Conservation (phyloP, 2,797 vertebrate species). For the Eospalax fontanierii region DNA sequence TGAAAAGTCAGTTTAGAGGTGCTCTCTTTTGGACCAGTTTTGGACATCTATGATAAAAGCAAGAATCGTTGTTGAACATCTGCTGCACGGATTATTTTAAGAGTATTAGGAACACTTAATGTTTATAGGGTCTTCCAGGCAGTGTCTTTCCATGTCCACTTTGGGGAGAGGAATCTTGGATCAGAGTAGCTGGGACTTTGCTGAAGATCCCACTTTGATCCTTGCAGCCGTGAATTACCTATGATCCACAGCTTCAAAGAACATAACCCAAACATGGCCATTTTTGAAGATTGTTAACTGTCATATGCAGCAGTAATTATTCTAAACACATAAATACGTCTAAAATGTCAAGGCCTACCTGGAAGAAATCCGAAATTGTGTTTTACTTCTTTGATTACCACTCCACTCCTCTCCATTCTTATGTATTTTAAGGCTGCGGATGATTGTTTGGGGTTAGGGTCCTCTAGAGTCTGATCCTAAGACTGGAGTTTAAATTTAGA, state of each 20-base stretch:
- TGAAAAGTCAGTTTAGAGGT: background rate
- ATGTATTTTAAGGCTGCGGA: background rate
- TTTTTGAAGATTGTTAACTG: background rate
- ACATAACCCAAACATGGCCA: background rate
- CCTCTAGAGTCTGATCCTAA: background rate
- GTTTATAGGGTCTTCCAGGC: background rate
- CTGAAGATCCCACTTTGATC: background rate
- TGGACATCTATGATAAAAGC: background rate
- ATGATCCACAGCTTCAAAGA: background rate
- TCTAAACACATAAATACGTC: background rate
- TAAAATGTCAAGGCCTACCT: background rate
- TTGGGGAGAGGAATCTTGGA: background rate
- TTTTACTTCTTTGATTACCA: background rate
- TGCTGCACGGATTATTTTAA: background rate
- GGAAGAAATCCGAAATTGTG: background rate
- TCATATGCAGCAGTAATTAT: background rate
- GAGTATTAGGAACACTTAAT: background rate
- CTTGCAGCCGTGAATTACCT: background rate
- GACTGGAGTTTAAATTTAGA: background rate
- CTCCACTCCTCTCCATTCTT: background rate
- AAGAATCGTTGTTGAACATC: background rate
- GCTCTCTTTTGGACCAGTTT: background rate
- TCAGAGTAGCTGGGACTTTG: background rate
- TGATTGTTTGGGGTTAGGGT: background rate
- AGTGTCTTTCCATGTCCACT: background rate